These are phyloP conservation scores for Cherax destructor DNA, from an alignment of 1,140 invertebrate genomes.

Conservation along the genomic window DNA sequence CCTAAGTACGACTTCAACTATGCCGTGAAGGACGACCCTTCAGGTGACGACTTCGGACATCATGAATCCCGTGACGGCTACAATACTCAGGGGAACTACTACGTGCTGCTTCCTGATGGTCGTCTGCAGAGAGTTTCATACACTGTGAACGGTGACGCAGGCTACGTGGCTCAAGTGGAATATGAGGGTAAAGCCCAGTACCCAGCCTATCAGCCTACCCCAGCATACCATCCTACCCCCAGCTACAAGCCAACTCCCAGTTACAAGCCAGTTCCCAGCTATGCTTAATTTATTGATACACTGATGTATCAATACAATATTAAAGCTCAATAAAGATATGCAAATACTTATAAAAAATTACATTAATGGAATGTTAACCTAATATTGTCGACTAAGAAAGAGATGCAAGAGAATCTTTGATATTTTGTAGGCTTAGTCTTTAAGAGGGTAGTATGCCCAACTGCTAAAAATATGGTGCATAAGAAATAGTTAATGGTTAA, in stretches of 20 bases:
- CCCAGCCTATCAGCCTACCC: background rate
- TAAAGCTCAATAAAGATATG: too few species aligned
- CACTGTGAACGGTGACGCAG: constrained; percentile 81
- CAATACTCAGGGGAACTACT: constrained; percentile 86
- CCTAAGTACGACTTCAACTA: constrained; percentile 90
- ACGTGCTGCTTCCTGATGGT: constrained; percentile 87
- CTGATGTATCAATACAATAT: too few species aligned
- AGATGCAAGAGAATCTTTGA: too few species aligned
- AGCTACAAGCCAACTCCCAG: background rate
- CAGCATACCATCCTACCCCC: background rate
- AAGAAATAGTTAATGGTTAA: too few species aligned
- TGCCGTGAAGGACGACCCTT: constrained; percentile 85
- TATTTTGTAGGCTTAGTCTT: too few species aligned
- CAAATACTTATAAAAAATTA: too few species aligned
- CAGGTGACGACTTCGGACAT: constrained; percentile 87
- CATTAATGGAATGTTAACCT: too few species aligned
- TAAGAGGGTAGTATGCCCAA: too few species aligned
- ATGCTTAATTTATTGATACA: too few species aligned
- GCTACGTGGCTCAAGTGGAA: constrained; percentile 72
- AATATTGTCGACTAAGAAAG: too few species aligned
- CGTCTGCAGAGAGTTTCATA: constrained; percentile 77
- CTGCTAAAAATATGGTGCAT: too few species aligned
- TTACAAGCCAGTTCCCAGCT: too few species aligned
- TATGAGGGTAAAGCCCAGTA: constrained; percentile 59
- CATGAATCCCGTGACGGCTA: constrained; percentile 88